These are phyloP conservation scores for Vireo altiloquus DNA, from an alignment of 2,113 vertebrate species.

Conservation along the genomic window DNA sequence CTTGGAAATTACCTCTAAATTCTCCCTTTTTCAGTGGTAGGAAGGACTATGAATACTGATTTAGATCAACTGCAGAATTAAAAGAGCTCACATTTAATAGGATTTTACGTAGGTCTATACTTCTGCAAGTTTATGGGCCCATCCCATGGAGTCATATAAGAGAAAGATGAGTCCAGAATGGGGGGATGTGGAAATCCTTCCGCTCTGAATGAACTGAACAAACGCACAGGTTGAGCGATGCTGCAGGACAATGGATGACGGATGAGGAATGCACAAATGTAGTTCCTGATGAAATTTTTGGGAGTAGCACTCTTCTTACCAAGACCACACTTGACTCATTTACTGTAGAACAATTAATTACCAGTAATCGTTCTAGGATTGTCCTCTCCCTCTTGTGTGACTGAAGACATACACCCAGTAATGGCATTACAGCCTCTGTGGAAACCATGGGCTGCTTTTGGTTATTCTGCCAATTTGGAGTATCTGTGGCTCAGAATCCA, in stretches of 20 bases:
- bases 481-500: background rate
- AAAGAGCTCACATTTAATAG: background rate
- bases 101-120: background rate
- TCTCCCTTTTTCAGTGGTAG: background rate
- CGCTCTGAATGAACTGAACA: background rate
- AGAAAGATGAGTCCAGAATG: background rate
- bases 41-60: background rate
- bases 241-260: background rate
- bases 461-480: background rate
- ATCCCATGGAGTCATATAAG: background rate
- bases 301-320: background rate
- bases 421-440: background rate
- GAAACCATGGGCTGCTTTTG: background rate
- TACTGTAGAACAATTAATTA: background rate
- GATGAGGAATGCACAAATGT: background rate
- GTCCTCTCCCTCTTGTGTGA: background rate
- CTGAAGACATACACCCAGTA: background rate
- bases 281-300: background rate
- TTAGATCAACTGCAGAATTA: background rate
- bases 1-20: background rate
- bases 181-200: background rate
- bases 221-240: background rate
- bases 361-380: background rate
- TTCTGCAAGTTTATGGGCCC: background rate
- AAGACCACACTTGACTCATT: background rate